phyloP scores from a whole-genome alignment of 2,888 invertebrate species.

The Labia minor region DNA sequence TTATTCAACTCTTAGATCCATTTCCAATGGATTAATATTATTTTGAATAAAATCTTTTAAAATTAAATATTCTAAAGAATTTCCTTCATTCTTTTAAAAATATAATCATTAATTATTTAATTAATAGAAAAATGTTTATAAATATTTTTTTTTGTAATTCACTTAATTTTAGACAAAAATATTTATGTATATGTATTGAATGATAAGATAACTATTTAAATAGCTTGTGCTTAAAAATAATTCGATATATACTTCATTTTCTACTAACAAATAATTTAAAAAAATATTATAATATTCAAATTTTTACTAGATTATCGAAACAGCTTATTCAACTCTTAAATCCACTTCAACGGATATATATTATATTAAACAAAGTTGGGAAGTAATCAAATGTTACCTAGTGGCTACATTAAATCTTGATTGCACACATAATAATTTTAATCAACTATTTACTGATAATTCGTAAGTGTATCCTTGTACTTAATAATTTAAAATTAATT shows the following conservation, averaged over 20 bases:
- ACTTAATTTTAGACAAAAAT: no score
- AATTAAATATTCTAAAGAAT: no score
- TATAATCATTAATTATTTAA: no score
- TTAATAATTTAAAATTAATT: not conserved
- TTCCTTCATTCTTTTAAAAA: no score
- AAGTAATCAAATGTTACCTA: constrained; percentile 40
- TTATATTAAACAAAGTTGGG: constrained; percentile 42
- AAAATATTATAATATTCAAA: no score
- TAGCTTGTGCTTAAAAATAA: no score
- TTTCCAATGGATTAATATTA: not conserved
- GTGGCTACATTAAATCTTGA: constrained; percentile 40
- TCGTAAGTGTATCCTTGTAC: not conserved
- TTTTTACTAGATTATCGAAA: constrained; percentile 36
- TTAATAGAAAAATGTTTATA: not conserved
- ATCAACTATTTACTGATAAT: constrained; percentile 34
- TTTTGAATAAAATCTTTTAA: no score
- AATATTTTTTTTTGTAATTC: constrained; percentile 3
- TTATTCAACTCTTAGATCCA: not conserved
- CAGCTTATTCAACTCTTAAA: constrained; percentile 39
- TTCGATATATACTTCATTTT: no score
- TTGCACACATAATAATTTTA: constrained; percentile 36
- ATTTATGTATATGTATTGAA: no score
- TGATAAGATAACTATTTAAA: no score
- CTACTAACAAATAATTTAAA: no score
- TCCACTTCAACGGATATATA: constrained; percentile 38